phyloP scores from a whole-genome alignment of 2,797 vertebrate genomes.

The Syngnathus rostellatus region DNA sequence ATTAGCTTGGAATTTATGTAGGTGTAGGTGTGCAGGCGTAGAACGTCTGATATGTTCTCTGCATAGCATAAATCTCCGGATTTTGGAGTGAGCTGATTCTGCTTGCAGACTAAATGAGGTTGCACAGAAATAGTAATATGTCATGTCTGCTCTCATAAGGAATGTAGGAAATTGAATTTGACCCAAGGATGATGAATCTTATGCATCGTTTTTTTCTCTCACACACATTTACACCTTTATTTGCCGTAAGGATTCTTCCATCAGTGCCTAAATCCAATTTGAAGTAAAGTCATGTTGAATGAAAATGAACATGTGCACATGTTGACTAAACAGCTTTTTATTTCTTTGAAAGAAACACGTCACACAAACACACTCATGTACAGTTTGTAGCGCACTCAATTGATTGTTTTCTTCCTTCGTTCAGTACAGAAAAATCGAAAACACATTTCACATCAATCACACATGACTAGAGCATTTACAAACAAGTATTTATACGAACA shows the following conservation, averaged over 20 bases:
- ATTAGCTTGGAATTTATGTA: conserved; percentile 15
- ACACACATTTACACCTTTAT: conserved; percentile 10
- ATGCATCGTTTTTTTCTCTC: conserved; percentile 7
- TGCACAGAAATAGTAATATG: conserved; percentile 16
- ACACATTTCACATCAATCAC: not conserved
- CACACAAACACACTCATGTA: not conserved
- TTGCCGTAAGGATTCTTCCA: not conserved
- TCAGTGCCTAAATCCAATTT: not conserved
- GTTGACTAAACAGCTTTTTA: not conserved
- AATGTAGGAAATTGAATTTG: conserved; percentile 22
- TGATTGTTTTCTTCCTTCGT: not conserved
- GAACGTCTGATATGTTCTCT: conserved; percentile 3
- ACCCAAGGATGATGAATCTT: conserved; percentile 15
- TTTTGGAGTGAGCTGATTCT: conserved; percentile 12
- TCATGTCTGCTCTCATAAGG: conserved; percentile 21
- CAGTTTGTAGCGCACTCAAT: not conserved
- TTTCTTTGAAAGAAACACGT: not conserved
- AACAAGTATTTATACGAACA: not conserved
- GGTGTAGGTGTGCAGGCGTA: not conserved
- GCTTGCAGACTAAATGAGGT: conserved; percentile 17
- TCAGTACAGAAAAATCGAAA: not conserved
- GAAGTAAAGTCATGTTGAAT: not conserved
- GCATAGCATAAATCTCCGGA: conserved; percentile 6
- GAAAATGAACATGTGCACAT: not conserved
- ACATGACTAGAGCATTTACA: not conserved